These are phyloP conservation scores for Ciconia maguari DNA, from an alignment of 2,113 vertebrate species.

Conservation along the genomic window DNA sequence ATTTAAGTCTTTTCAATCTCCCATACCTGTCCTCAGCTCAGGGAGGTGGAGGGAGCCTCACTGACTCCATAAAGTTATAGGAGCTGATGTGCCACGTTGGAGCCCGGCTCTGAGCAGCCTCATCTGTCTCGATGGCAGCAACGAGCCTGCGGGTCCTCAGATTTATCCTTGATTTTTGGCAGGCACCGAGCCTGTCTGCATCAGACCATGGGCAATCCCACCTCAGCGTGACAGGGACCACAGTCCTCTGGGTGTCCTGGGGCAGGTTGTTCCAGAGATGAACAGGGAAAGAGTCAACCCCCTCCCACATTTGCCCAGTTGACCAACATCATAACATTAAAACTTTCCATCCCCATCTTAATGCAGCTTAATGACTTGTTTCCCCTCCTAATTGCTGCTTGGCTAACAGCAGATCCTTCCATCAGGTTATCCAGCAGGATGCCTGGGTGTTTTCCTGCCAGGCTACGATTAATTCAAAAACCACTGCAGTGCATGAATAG, in stretches of 20 bases:
- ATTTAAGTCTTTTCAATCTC: constrained; percentile 38
- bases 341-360: not conserved
- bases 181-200: not conserved
- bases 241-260: not conserved
- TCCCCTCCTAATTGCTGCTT: constrained; percentile 51
- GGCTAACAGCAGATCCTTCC: constrained; percentile 50
- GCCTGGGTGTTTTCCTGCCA: constrained; percentile 60
- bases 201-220: not conserved
- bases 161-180: not conserved
- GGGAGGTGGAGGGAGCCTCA: not conserved
- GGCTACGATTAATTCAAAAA: constrained; percentile 65
- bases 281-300: not conserved
- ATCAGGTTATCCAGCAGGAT: constrained; percentile 51
- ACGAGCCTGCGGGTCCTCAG: not conserved
- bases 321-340: not conserved
- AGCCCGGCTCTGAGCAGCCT: not conserved
- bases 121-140: not conserved
- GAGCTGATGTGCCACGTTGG: not conserved
- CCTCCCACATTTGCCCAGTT: not conserved
- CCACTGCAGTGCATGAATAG: constrained; percentile 45
- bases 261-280: not conserved
- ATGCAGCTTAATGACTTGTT: constrained; percentile 44
- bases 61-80: not conserved
- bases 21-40: not conserved
- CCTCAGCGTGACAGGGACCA: not conserved